Evolutionary conservation across 2,888 invertebrate genomes (phyloP).

Genomic region (Plagodis dolabraria): DNA sequence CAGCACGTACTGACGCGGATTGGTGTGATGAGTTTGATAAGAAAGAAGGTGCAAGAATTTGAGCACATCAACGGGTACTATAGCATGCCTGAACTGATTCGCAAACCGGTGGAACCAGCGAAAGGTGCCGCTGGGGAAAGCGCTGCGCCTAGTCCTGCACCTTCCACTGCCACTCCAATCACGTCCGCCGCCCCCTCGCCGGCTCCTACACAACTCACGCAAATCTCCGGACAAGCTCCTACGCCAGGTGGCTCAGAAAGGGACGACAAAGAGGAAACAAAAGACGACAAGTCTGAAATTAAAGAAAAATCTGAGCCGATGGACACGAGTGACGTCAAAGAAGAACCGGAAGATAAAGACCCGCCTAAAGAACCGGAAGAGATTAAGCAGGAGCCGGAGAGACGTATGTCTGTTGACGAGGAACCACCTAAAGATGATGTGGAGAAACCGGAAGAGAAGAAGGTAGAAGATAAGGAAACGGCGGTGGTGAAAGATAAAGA

Average conservation of each 20-base stretch:
- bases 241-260: constrained; percentile 51
- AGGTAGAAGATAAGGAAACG: constrained; percentile 65
- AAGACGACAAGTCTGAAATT: constrained; percentile 69
- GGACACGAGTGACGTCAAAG: constrained; percentile 71
- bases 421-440: constrained; percentile 71
- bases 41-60: constrained; percentile 99
- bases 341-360: constrained; percentile 61
- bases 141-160: constrained; percentile 90
- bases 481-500: constrained; percentile 46
- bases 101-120: constrained; percentile 91
- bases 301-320: constrained; percentile 70
- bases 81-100: constrained; percentile 97
- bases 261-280: constrained; percentile 73
- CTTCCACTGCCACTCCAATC: constrained; percentile 82
- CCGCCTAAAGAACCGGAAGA: constrained; percentile 56
- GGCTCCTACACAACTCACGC: constrained; percentile 53
- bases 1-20: constrained; percentile 99
- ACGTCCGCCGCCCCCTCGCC: constrained; percentile 74
- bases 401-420: constrained; percentile 75
- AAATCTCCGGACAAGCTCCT: not conserved
- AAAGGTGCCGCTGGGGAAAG: constrained; percentile 81
- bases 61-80: constrained; percentile 99
- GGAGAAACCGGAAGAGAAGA: constrained; percentile 64
- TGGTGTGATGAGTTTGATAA: constrained; percentile 99
- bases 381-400: constrained; percentile 59